Base-by-base conservation (phyloP, 2,113 vertebrate species). In the Jaculus jaculus region DNA sequence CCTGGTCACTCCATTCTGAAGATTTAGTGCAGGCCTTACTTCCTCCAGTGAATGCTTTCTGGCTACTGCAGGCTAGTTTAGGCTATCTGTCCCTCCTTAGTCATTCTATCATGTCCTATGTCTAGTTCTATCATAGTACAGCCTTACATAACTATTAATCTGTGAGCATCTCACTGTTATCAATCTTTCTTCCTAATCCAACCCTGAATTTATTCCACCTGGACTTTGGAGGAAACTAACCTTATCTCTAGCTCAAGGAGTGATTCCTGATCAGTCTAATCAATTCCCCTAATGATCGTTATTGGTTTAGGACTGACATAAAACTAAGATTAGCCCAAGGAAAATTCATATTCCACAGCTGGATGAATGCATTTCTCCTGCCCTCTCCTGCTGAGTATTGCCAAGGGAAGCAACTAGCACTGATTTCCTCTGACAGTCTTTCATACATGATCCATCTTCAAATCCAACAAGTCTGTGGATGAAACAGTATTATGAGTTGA, bases 381-480 rank as follows among this genome's bases (percentile, higher is more conserved):
- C 39, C 18, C 21, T 85, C 23, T 84, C 79, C 32, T 89, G 28
- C 24, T 89, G 61, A 82, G 21, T 32, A 37, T 91, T 66, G 75
- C 51, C 54, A 91, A 89, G 60, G 65, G 28, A 72, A 87, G 60
- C 63, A 87, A 37, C 69, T 23, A 78, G 65, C 13, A 77, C 61
- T 77, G 51, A 77, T 80, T 81, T 95, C 83, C 71, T 94, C 60
- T 75, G 39, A 74, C 15, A 61, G 60, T 85, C 63, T 78, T 37
- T 79, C 21, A 66, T 37, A 90, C 69, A 79, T 79, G 51, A 93
- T 72, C 21, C 32, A 69, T 3, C 30, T 83, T 63, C 88, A 37
- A 12, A 54, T 54, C 54, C 15, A 54, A 54, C 54, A 54, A 54
- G 15, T 54, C 54, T 54, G 54, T 54, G 54, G 68, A 82, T 47